Percentiles rank a stretch among this genome's conserved stretches.
Evolutionary conservation across 2,113 vertebrate genomes (phyloP).

Genomic region (Capreolus pygargus): DNA sequence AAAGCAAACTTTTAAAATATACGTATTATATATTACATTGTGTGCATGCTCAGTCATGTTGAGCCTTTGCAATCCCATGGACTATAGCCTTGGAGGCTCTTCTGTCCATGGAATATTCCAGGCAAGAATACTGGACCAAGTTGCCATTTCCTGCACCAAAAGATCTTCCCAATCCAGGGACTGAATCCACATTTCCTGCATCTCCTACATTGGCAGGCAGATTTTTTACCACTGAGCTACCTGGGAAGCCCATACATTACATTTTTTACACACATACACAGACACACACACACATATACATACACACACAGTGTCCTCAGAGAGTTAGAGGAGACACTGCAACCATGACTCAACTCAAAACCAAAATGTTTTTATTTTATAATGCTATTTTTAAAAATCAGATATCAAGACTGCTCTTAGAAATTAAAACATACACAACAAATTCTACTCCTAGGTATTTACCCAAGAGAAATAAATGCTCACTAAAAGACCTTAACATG

Average conservation of each 20-base stretch:
- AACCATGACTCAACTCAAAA: background rate
- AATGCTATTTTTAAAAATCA: background rate
- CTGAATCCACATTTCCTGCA: background rate
- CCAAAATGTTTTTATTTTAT: background rate
- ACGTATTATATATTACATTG: background rate
- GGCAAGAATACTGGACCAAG: background rate
- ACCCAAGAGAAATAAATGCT: background rate
- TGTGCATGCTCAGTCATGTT: background rate
- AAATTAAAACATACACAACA: background rate
- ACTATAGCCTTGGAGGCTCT: background rate
- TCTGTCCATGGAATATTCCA: background rate
- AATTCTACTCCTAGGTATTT: background rate
- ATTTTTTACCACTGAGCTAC: background rate
- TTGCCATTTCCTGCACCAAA: background rate
- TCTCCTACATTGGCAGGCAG: background rate
- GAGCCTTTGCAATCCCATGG: background rate
- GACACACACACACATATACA: too few relatives aligned
- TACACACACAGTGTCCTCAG: background rate
- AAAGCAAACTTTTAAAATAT: background rate
- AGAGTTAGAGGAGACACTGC: background rate
- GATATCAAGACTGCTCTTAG: background rate
- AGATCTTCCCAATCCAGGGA: background rate
- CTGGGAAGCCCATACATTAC: background rate
- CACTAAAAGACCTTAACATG: background rate
- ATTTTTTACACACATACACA: background rate